A percentile compares a stretch with the other conserved stretches of the same genome.
Evolutionary conservation across 2,888 invertebrate genomes (phyloP).

Genomic region (Blera fallax): DNA sequence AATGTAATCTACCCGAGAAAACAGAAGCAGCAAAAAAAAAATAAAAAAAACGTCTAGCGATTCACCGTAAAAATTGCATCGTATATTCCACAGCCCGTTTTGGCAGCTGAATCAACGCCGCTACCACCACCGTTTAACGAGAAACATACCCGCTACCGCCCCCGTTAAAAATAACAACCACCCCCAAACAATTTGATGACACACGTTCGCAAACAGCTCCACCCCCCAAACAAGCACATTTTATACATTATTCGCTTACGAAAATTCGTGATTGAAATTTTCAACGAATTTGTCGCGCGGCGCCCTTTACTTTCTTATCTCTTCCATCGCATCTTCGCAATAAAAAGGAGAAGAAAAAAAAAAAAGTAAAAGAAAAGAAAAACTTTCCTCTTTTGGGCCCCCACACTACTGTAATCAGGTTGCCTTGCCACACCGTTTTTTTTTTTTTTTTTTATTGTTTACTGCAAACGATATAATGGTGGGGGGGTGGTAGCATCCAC

Average conservation of each 20-base stretch:
- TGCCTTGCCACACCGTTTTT: constrained; percentile 7
- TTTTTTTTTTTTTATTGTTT: constrained; percentile 61
- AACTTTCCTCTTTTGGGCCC: constrained; percentile 4
- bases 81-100: constrained; percentile 24
- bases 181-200: constrained; percentile 66
- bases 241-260: constrained; percentile 61
- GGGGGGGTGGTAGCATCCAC: constrained; percentile 1
- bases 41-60: neutral
- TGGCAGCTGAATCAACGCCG: constrained; percentile 46
- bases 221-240: constrained; percentile 14
- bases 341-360: constrained; percentile 22
- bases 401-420: constrained; percentile 2
- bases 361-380: constrained; percentile 3
- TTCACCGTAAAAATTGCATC: constrained; percentile 50
- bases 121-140: constrained; percentile 49
- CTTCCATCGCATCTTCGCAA: constrained; percentile 13
- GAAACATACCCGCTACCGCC: neutral
- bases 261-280: constrained; percentile 73
- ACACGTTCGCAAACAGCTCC: constrained; percentile 54
- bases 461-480: constrained; percentile 52
- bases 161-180: neutral
- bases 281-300: constrained; percentile 67
- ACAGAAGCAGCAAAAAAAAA: neutral
- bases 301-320: constrained; percentile 35
- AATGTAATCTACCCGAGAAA: constrained; percentile 43